Evolutionary conservation across 2,113 vertebrate species (phyloP), one percentile per base, ranked within the genome.

Genomic region (Pseudonaja textilis): DNA sequence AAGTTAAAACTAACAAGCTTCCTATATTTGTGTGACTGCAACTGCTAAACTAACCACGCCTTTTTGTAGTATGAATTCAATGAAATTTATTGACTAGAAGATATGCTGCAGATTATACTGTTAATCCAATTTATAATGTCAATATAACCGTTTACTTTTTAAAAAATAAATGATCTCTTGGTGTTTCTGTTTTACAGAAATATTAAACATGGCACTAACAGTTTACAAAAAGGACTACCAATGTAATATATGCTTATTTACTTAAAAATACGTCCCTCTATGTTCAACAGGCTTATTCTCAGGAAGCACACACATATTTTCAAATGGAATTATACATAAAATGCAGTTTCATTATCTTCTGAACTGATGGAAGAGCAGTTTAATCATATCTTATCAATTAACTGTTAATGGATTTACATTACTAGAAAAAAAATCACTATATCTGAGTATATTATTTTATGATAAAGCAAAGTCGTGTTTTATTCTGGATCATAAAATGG

Each of bases 381-480:
- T 81, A 81, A 81, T 22, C 6, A 45, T 91, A 92, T 22, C 96
- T 56, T 39, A 64, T 50, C 26, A 39, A n/a, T 85, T 23, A 85
- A 93, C 4, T 52, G 81, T 16, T 7, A 0, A 54, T 34, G 88
- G 69, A 89, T 42, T 93, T 91, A 0, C 1, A n/a, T 7, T 9
- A 52, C 56, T 56, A 89, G 50, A 69, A 85, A 87, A 87, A 87
- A 93, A 91, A 91, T 29, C 52, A 55, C 61, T 22, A 92, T 93
- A 0, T 47, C 90, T 56, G 29, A 34, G 25, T 39, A 5, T 3
- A 12, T 61, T 88, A 50, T 8, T 95, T 54, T n/a, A 29, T 1
- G 0, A 10, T 81, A n/a, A 52, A 93, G 55, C 1, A 92, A 93
- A 95, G 69, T 94, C 2, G 42, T n/a, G 10, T 93, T 95, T 91